Conservation (phyloP, 2,113 vertebrate species). For the Petromus typicus region DNA sequence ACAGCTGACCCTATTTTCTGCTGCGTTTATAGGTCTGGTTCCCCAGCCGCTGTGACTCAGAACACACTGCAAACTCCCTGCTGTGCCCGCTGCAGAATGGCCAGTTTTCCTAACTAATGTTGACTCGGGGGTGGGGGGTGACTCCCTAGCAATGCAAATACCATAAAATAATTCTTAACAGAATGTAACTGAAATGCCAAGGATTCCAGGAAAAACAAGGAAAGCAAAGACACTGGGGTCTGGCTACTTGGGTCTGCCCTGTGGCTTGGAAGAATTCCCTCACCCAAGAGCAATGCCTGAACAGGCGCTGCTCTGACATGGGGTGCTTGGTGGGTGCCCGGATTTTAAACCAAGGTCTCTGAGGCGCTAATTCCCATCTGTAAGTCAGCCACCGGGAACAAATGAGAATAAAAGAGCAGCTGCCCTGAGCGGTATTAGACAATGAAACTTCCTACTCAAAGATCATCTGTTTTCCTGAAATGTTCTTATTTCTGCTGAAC, state of each 20-base stretch:
- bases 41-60: neutral
- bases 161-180: neutral
- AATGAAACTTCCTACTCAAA: neutral
- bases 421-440: neutral
- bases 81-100: neutral
- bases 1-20: neutral
- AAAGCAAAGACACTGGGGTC: neutral
- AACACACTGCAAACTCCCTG: neutral
- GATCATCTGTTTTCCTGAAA: slow-evolving; percentile 23
- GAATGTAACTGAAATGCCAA: neutral
- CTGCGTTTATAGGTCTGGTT: neutral
- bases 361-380: neutral
- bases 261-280: neutral
- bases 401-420: neutral
- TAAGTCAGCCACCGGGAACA: neutral
- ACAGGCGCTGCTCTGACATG: neutral
- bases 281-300: neutral
- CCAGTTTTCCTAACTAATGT: neutral
- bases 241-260: neutral
- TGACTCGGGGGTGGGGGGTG: neutral
- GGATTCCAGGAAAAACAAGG: neutral
- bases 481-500: slow-evolving; percentile 16
- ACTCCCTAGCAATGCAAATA: neutral
- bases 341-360: neutral
- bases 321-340: neutral